A percentile compares a stretch with the other conserved stretches of the same genome.
These are phyloP conservation scores for Bombus confusus DNA, from an alignment of 1,140 invertebrate species.

Conservation along the genomic window DNA sequence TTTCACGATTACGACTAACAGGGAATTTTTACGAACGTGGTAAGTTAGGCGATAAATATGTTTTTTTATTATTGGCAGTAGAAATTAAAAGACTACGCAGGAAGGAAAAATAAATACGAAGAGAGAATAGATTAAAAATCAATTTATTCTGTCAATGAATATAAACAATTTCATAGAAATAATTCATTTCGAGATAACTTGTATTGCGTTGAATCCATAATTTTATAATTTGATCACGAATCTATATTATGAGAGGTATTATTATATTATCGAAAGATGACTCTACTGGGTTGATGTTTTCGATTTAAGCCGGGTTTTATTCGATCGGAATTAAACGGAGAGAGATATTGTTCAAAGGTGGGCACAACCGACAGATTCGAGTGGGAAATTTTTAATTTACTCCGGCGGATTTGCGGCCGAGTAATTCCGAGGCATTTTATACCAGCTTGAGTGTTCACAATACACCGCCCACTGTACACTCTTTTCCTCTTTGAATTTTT, in stretches of 20 bases:
- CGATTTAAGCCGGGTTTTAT: slow-evolving; percentile 53
- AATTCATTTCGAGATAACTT: background rate
- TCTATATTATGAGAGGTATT: background rate
- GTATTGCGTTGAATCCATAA: background rate
- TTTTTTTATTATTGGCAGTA: no score
- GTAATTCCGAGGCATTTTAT: slow-evolving; percentile 60
- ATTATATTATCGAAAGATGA: background rate
- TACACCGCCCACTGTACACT: background rate
- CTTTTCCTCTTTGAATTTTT: background rate
- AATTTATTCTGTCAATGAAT: background rate
- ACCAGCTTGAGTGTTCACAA: slow-evolving; percentile 49
- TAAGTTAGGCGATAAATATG: background rate
- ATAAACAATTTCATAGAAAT: background rate
- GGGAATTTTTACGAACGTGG: background rate
- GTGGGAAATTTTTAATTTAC: slow-evolving; percentile 64
- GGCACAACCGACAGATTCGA: slow-evolving; percentile 16
- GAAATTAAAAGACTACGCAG: no score
- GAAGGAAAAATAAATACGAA: no score
- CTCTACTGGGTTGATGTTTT: slow-evolving; percentile 14
- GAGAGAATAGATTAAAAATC: no score
- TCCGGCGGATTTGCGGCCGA: slow-evolving; percentile 38
- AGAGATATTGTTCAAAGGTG: slow-evolving; percentile 32
- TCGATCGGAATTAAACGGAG: slow-evolving; percentile 23
- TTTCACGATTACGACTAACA: background rate
- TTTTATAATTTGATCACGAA: background rate